Percentiles rank a stretch among this genome's conserved stretches.
Conservation (phyloP, 2,888 invertebrate genomes). For the Hydropsyche betteni region DNA sequence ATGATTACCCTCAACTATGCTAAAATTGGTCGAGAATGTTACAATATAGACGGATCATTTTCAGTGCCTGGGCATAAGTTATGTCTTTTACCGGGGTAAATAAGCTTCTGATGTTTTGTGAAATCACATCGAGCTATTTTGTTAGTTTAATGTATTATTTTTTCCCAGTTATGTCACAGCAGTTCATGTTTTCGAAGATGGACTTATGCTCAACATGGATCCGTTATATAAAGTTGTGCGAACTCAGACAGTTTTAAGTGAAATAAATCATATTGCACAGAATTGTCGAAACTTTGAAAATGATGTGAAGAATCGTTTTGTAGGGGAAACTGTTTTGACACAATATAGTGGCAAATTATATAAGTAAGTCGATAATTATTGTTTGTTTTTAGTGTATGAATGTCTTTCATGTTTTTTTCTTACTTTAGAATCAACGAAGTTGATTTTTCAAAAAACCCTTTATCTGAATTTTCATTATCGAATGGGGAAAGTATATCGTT, state of each 20-base stretch:
- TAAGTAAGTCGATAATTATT: constrained; percentile 55
- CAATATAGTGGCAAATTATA: constrained; percentile 92
- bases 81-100: constrained; percentile 88
- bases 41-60: constrained; percentile 75
- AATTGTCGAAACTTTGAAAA: constrained; percentile 53
- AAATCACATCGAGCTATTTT: not conserved
- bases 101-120: not conserved
- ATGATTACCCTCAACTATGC: constrained; percentile 80
- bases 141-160: not conserved
- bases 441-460: constrained; percentile 77
- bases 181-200: constrained; percentile 87
- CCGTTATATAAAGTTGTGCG: constrained; percentile 85
- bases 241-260: constrained; percentile 78
- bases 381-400: not conserved
- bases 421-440: constrained; percentile 79
- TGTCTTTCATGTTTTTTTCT: constrained; percentile 19
- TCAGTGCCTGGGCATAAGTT: constrained; percentile 78
- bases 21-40: constrained; percentile 81
- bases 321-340: constrained; percentile 78
- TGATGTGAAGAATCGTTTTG: constrained; percentile 54
- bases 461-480: constrained; percentile 72
- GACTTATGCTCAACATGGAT: constrained; percentile 87
- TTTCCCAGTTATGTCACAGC: constrained; percentile 76
- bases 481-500: constrained; percentile 69
- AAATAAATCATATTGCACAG: constrained; percentile 65